A percentile compares a stretch with the other conserved stretches of the same genome.
These are phyloP conservation scores for Tetraodon nigroviridis DNA, from an alignment of 2,113 vertebrate genomes.

Conservation along the genomic window DNA sequence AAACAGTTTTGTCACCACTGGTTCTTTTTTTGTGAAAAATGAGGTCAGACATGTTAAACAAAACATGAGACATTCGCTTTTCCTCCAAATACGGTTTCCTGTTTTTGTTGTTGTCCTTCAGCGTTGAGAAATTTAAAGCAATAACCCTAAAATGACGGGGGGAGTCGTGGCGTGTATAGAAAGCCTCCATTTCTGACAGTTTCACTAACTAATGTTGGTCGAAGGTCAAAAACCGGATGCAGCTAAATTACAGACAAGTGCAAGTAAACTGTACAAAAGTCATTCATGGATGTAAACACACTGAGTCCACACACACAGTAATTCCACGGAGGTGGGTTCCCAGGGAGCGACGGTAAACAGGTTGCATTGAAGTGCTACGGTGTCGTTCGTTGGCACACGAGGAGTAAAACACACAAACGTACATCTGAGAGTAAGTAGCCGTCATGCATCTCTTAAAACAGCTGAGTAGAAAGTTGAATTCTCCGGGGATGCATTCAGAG, in stretches of 20 bases:
- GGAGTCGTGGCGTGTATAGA: too few relatives aligned
- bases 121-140: too few relatives aligned
- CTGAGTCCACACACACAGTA: constrained; percentile 22
- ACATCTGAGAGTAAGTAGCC: constrained; percentile 50
- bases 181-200: too few relatives aligned
- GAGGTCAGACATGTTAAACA: not conserved
- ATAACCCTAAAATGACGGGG: too few relatives aligned
- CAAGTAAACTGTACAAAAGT: constrained; percentile 48
- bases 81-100: too few relatives aligned
- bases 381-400: constrained; percentile 65
- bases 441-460: constrained; percentile 54
- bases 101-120: too few relatives aligned
- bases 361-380: constrained; percentile 69
- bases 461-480: constrained; percentile 46
- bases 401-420: constrained; percentile 63
- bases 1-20: not conserved
- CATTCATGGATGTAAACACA: constrained; percentile 26
- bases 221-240: not conserved
- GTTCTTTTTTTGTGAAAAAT: not conserved
- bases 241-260: constrained; percentile 43
- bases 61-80: too few relatives aligned
- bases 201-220: too few relatives aligned
- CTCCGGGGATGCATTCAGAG: constrained; percentile 48
- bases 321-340: constrained; percentile 27
- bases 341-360: constrained; percentile 52